Percentiles rank a stretch among this genome's conserved stretches.
These are phyloP conservation scores for Hemitrygon akajei DNA, from an alignment of 2,797 vertebrate species.

Conservation along the genomic window DNA sequence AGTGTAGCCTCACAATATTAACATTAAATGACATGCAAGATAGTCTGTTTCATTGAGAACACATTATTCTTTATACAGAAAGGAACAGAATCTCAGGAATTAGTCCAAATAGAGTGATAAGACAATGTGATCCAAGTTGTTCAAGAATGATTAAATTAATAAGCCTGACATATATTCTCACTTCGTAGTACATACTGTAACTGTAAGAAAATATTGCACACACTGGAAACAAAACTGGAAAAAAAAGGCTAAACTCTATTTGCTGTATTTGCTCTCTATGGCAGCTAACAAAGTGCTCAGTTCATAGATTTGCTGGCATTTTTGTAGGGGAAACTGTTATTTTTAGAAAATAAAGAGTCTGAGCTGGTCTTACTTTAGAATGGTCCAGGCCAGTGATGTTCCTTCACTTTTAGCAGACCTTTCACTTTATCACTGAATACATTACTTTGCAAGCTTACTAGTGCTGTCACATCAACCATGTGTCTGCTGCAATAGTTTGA, in stretches of 20 bases:
- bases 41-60: conserved; percentile 53
- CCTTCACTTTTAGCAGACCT: conserved; percentile 5
- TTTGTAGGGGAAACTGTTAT: conserved; percentile 30
- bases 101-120: conserved; percentile 48
- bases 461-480: background rate
- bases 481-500: background rate
- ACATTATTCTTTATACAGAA: conserved; percentile 56
- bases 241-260: conserved; percentile 55
- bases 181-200: conserved; percentile 9
- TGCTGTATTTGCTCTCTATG: conserved; percentile 56
- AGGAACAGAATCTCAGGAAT: conserved; percentile 59
- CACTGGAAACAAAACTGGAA: conserved; percentile 1
- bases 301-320: conserved; percentile 65
- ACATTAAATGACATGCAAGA: conserved; percentile 73
- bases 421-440: conserved; percentile 11
- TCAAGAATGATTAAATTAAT: conserved; percentile 45
- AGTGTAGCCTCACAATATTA: conserved; percentile 68
- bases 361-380: background rate
- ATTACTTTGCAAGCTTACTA: conserved; percentile 22
- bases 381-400: background rate
- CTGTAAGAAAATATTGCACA: conserved; percentile 32
- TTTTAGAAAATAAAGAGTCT: conserved; percentile 42
- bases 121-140: conserved; percentile 45
- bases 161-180: conserved; percentile 31
- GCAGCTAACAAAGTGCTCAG: conserved; percentile 59